Evolutionary conservation across 2,113 vertebrate genomes (phyloP).

Genomic region (Furnarius figulus): DNA sequence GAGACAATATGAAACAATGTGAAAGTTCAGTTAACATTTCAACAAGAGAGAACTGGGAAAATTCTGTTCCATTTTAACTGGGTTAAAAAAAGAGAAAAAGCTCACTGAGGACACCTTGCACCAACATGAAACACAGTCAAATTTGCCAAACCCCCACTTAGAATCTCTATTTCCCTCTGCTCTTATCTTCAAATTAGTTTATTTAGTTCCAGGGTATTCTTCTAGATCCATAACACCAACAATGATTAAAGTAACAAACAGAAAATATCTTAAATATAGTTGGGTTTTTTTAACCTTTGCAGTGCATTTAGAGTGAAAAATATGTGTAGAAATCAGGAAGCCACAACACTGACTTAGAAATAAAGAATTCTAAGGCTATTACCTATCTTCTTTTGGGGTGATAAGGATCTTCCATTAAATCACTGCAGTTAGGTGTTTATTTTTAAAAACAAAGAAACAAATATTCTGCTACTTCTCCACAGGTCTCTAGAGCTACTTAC

Average conservation of each 20-base stretch:
- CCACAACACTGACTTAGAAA: not conserved
- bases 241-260: not conserved
- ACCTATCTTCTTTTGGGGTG: not conserved
- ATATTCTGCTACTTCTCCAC: not conserved
- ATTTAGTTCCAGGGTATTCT: not conserved
- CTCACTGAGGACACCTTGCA: not conserved
- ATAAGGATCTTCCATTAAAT: not conserved
- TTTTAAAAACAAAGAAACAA: not conserved
- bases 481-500: slow-evolving; percentile 79
- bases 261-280: not conserved
- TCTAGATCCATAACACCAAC: not conserved
- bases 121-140: not conserved
- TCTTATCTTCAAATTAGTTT: not conserved
- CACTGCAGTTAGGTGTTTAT: not conserved
- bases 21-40: not conserved
- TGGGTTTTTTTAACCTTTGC: not conserved
- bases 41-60: not conserved
- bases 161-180: not conserved
- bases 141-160: not conserved
- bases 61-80: not conserved
- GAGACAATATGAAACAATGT: not conserved
- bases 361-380: not conserved
- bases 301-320: not conserved
- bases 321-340: not conserved
- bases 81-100: not conserved